Base-by-base conservation (phyloP, 2,888 invertebrate species). In the Andrena minutula region DNA sequence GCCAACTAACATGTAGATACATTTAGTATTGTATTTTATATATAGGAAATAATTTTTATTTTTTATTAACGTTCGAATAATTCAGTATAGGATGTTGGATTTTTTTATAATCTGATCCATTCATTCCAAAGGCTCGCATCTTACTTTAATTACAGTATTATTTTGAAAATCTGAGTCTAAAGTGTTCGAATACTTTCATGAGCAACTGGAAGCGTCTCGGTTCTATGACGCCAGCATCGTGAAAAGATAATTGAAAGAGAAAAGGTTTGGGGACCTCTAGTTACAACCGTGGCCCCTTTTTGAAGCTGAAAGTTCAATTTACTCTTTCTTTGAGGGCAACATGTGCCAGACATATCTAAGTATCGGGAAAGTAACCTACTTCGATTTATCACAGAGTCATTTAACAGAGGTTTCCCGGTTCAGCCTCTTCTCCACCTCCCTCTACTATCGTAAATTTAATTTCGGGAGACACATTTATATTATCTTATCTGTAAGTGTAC, bases 301-400 rank as follows among this genome's bases (percentile, higher is more conserved):
- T 53, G 74, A 47, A 82, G 61, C 74, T 41, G 65, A 49, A 70
- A 61, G 70, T 80, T 80, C 80, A 71, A 82, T 82, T 82, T 71
- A 74, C 60, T 35, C 35, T 23, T 53, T 51, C 49, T 70, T 82
- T 75, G 53, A 81, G 47, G 61, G 49, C 35, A 69, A 60, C 41
- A 30, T 70, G 69, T n/a, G 58, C 73, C 51, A 65, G 51, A 74
- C 69, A 58, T 81, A 79, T 72, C 63, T 28, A 68, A 68, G 69
- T 79, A 79, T 64, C 63, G 72, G 68, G 60, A 51, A 41, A 32
- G 32, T 63, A 63, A 73, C 58, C 79, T 23, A 47, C 12, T 65
- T 73, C 68, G 68, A 73, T 69, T 69, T 81, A 79, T 74, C 68
- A 32, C 51, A 64, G 60, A 53, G 53, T 53, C 53, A 7, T 23